Evolutionary conservation across 2,888 invertebrate genomes (phyloP).

Genomic region (Phorcus lineatus): DNA sequence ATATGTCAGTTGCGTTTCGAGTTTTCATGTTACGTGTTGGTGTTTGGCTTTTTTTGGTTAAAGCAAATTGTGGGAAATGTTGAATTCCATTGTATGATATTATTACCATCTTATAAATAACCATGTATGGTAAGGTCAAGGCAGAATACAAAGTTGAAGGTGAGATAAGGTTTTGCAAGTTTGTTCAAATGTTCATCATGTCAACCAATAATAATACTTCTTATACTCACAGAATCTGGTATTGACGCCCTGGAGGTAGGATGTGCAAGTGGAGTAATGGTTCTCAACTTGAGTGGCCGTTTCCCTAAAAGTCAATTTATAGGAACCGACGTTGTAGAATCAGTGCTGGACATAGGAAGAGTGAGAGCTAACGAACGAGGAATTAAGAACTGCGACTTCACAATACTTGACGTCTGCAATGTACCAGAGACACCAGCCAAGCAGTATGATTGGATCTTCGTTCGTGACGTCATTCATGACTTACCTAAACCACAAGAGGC

Average conservation of each 20-base stretch:
- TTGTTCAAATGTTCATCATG: too few species aligned
- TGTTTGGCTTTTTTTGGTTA: too few species aligned
- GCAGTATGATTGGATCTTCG: slow-evolving; percentile 35
- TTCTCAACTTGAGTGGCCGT: not conserved
- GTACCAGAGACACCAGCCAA: slow-evolving; percentile 18
- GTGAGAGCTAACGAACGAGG: not conserved
- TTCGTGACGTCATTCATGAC: slow-evolving; percentile 40
- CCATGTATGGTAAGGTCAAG: too few species aligned
- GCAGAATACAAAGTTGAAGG: too few species aligned
- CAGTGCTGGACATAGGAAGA: not conserved
- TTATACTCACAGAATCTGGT: not conserved
- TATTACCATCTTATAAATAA: too few species aligned
- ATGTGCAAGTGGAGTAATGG: not conserved
- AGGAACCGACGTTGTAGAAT: not conserved
- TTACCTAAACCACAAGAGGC: slow-evolving; percentile 34
- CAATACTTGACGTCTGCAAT: slow-evolving; percentile 29
- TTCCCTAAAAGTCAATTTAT: not conserved
- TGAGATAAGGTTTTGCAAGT: too few species aligned
- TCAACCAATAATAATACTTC: too few species aligned
- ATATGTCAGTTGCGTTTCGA: too few species aligned
- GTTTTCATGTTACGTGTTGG: too few species aligned
- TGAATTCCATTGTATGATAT: too few species aligned
- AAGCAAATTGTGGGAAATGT: too few species aligned
- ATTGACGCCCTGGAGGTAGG: not conserved
- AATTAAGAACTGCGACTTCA: not conserved